These are phyloP conservation scores for Dryadula phaetusa DNA, from an alignment of 2,888 invertebrate species.

Conservation along the genomic window DNA sequence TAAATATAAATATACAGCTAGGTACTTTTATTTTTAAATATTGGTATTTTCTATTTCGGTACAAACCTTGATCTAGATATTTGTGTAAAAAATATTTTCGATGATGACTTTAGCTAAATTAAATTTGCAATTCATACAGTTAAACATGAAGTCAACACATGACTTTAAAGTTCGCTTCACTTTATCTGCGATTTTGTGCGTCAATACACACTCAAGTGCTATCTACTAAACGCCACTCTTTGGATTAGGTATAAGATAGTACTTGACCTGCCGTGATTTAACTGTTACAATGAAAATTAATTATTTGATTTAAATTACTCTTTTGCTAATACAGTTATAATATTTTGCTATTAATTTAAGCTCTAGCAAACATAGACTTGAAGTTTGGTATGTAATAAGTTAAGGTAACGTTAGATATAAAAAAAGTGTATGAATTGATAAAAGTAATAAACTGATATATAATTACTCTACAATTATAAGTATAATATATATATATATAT, in stretches of 20 bases:
- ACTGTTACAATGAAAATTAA: not conserved
- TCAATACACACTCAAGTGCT: constrained; percentile 32
- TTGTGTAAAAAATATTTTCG: not conserved
- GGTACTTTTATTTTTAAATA: not conserved
- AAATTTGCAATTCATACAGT: constrained; percentile 13
- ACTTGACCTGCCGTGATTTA: constrained; percentile 13
- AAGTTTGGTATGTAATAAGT: no score
- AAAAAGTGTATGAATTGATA: no score
- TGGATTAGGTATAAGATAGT: not conserved
- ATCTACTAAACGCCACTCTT: constrained; percentile 33
- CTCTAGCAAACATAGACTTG: no score
- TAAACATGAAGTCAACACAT: constrained; percentile 6
- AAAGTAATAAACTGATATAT: no score
- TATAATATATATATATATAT: no score
- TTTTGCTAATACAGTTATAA: no score
- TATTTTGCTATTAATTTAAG: no score
- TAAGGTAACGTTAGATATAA: no score
- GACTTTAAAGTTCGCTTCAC: constrained; percentile 22
- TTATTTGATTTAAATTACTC: not conserved
- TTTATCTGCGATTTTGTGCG: constrained; percentile 27
- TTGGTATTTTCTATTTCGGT: not conserved
- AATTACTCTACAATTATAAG: no score
- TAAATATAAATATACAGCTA: no score
- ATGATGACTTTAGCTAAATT: not conserved
- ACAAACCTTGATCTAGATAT: not conserved